Conservation (phyloP, 2,888 invertebrate genomes). For the Trichogramma evanescens region DNA sequence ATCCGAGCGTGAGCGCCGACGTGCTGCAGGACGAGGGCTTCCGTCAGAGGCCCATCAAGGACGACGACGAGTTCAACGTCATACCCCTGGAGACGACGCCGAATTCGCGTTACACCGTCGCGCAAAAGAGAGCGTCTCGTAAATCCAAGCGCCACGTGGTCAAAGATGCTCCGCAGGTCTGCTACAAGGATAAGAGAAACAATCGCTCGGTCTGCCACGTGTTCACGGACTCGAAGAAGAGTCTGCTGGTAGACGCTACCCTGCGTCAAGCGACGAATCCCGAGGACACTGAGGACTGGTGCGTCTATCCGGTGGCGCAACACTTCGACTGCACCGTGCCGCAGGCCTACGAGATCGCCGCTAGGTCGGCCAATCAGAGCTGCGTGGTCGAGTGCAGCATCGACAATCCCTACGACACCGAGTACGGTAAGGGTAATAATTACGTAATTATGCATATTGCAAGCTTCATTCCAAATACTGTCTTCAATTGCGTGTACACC, state of each 20-base stretch:
- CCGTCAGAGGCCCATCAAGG: conserved; percentile 7
- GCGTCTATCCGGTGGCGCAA: conserved; percentile 60
- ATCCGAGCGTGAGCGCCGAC: neutral
- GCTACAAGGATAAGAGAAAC: conserved; percentile 44
- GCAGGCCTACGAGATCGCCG: conserved; percentile 39
- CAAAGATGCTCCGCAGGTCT: conserved; percentile 54
- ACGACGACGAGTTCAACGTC: neutral
- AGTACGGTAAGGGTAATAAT: neutral
- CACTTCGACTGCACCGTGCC: conserved; percentile 55
- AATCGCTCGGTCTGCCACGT: conserved; percentile 53
- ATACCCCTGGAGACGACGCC: neutral
- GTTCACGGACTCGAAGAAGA: conserved; percentile 48
- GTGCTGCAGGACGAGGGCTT: conserved; percentile 30
- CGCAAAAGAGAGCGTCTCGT: neutral
- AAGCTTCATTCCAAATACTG: no score
- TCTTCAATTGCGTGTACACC: no score
- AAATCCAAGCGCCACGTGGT: conserved; percentile 4
- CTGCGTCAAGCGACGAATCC: conserved; percentile 50
- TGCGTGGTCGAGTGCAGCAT: conserved; percentile 69
- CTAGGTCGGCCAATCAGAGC: conserved; percentile 43
- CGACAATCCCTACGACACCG: conserved; percentile 57
- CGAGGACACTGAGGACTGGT: conserved; percentile 54
- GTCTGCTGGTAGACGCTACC: conserved; percentile 51
- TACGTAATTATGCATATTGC: no score
- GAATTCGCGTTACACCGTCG: neutral